phyloP scores from a whole-genome alignment of 2,888 invertebrate species.

The Pristionchus arcanus region DNA sequence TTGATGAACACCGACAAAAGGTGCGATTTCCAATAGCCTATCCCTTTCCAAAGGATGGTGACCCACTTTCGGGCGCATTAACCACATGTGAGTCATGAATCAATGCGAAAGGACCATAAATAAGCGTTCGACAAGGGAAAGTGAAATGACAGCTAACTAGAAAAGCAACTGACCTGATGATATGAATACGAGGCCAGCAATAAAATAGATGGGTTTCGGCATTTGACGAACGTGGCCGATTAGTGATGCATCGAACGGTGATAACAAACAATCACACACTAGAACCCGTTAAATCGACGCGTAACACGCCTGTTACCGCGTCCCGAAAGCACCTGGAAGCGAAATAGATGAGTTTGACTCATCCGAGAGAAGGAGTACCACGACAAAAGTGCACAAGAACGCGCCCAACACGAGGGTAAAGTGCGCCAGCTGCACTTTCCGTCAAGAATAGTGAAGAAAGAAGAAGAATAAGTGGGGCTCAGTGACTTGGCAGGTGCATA shows the following conservation, averaged over 20 bases:
- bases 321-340: slow-evolving; percentile 13
- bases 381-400: slow-evolving; percentile 38
- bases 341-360: neutral
- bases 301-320: slow-evolving; percentile 16
- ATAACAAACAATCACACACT: slow-evolving; percentile 33
- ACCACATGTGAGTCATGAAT: slow-evolving; percentile 52
- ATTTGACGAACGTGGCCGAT: neutral
- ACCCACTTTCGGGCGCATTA: slow-evolving; percentile 50
- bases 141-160: slow-evolving; percentile 28
- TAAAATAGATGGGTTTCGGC: neutral
- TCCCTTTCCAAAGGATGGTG: slow-evolving; percentile 17
- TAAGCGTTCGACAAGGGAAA: slow-evolving; percentile 9
- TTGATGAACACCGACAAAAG: slow-evolving; percentile 35
- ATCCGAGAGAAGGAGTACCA: neutral
- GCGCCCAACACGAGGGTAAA: slow-evolving; percentile 34
- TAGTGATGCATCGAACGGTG: slow-evolving; percentile 40
- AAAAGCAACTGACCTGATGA: slow-evolving; percentile 20
- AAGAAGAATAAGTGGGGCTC: neutral
- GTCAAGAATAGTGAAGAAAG: slow-evolving; percentile 6
- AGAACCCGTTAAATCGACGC: neutral
- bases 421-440: slow-evolving; percentile 23
- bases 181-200: neutral
- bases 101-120: slow-evolving; percentile 41
- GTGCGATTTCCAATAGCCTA: neutral
- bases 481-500: neutral